Base-by-base conservation (phyloP, 2,797 vertebrate genomes). In the Typhlichthys eigenmanni region DNA sequence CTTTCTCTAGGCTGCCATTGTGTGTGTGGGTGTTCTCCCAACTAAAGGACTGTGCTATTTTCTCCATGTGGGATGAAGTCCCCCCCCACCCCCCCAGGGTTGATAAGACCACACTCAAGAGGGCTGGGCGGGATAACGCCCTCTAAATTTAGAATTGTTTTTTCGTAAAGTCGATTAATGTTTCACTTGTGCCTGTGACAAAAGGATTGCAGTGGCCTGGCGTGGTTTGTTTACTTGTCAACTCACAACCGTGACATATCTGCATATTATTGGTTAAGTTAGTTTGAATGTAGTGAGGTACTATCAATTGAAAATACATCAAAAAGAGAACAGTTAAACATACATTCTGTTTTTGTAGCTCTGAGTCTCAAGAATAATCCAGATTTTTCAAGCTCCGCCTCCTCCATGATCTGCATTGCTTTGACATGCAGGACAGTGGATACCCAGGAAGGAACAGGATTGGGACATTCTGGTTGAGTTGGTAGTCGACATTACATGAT, bases 1-100 rank as follows among this genome's bases (percentile, higher is more conserved):
- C 87, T 91, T 91, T 90, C 86, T 75, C 84, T 71, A 69, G 85
- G 83, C 75, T 61, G 80, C 83, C 79, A 74, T 85, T 90, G 87
- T 89, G 38, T 52, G 84, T 79, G 82, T 80, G 86, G 85, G 85
- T 87, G 85, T 87, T 79, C 84, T 75, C 81, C 72, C 76, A 29
- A 78, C 87, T 74, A 14, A 59, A 79, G 76, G 74, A 85, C 83
- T 81, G 76, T 58, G 58, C 24, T 63, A 76, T 82, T 84, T 66
- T 61, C 71, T 72, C 57, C 38, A 65, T 47, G 66, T 56, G 81
- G 82, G 68, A 79, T 76, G 69, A 80, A 77, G 78, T 85, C 78
- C 72, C 78, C 68, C 60, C 58, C 57, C 71, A 68, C 66, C 62
- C 60, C 88, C 29, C 72, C 58, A 14, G 79, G 83, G 83, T 84